Evolutionary conservation across 2,113 vertebrate genomes (phyloP), one percentile per base, ranked within the genome.

Genomic region (Aptenodytes forsteri): DNA sequence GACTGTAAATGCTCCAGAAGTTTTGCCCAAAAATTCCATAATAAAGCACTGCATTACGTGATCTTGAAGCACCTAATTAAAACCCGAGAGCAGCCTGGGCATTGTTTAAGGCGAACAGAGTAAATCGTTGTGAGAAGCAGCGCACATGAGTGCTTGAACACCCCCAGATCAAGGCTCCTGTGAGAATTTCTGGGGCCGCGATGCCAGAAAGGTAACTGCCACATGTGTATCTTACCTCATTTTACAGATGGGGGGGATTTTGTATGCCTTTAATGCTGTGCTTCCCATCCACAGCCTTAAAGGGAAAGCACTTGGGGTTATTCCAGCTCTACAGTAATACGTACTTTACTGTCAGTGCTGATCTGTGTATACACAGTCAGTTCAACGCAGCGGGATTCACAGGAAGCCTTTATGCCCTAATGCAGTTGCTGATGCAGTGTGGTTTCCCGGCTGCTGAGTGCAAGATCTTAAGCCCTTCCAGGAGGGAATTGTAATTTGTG

Each of bases 101-200:
- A 0, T 23, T 78, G 61, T 34, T 47, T 18, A 19, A 46, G 25
- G 81, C 1, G 0, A 90, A 40, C 36, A 49, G 85, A 75, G 69
- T 22, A 47, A 71, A 21, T 10, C 17, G 11, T 22, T 46, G 58
- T 5, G 73, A 91, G 83, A 27, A 40, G 73, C 61, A 49, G 40
- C 3, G 2, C 2, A 0, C 2, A 0, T 3, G 18, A 75, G 40
- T 21, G 27, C 36, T 61, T 32, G 23, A 72, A 36, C 49, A 34
- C 9, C 21, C 21, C 17, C 17, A 3, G 44, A 10, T 78, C 76
- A 38, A 79, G 65, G 65, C 52, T 87, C 29, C 64, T 67, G 56
- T 12, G 40, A 44, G 52, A 59, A 40, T 87, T 73, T 40, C 71
- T 84, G 80, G 80, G 46, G n/a, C 80, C 82, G 5, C 2, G 3